Percentiles rank a stretch among this genome's conserved stretches.
Evolutionary conservation across 2,888 invertebrate genomes (phyloP).

Genomic region (Limnephilus auricula): DNA sequence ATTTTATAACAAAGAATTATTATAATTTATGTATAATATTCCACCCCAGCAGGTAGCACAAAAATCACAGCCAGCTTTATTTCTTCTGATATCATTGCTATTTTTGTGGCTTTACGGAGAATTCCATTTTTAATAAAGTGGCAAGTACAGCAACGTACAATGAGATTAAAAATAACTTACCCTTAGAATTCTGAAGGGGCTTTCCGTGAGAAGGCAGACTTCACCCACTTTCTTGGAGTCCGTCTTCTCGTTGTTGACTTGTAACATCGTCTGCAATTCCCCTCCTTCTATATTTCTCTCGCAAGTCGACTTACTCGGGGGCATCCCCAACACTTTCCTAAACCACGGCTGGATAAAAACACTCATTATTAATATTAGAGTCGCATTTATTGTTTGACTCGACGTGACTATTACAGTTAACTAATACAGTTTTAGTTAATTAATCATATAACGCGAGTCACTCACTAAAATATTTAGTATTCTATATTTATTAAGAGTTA

Average conservation of each 20-base stretch:
- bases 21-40: not conserved
- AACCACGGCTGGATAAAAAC: conserved; percentile 32
- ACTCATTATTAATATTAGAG: not conserved
- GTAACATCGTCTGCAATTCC: conserved; percentile 80
- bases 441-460: not conserved
- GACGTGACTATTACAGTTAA: not conserved
- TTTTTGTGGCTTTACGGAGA: not conserved
- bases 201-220: conserved; percentile 86
- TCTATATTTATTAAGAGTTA: not conserved
- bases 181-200: conserved; percentile 84
- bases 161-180: conserved; percentile 73
- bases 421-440: not conserved
- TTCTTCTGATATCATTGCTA: not conserved
- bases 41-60: not conserved
- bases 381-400: not conserved
- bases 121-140: not conserved
- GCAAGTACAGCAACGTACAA: not conserved
- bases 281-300: conserved; percentile 73
- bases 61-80: not conserved
- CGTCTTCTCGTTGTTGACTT: conserved; percentile 67
- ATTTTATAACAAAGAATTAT: not conserved
- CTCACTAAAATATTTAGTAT: not conserved
- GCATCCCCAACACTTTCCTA: conserved; percentile 26
- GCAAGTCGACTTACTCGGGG: conserved; percentile 41
- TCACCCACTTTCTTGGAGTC: conserved; percentile 72